A percentile compares a stretch with the other conserved stretches of the same genome.
Conservation (phyloP, 2,888 invertebrate species). For the Entomobrya multifasciata region DNA sequence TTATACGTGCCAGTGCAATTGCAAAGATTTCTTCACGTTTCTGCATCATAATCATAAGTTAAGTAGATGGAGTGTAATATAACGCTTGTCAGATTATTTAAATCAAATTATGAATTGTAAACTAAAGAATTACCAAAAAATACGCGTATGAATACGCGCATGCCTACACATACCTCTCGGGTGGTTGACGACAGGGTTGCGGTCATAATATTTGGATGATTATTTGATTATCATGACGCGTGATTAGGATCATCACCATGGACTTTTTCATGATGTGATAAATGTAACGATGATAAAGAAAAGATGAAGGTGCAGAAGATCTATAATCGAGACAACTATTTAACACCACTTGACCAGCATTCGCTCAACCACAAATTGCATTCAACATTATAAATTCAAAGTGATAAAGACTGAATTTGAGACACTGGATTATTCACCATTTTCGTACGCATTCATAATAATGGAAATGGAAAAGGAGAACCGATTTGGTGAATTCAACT, state of each 20-base stretch:
- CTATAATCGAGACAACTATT: too few relatives aligned
- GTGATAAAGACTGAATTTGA: too few relatives aligned
- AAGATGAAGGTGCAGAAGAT: background rate
- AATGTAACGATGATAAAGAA: too few relatives aligned
- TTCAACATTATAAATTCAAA: too few relatives aligned
- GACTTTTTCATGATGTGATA: background rate
- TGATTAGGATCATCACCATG: background rate
- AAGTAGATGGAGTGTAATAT: background rate
- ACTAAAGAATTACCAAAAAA: background rate
- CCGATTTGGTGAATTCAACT: slow-evolving; percentile 48
- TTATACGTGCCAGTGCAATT: too few relatives aligned
- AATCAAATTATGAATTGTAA: background rate
- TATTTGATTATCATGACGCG: slow-evolving; percentile 4
- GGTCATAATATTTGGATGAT: slow-evolving; percentile 27
- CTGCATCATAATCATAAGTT: background rate
- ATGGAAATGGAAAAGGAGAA: slow-evolving; percentile 60
- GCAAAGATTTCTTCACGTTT: background rate
- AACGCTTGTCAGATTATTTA: slow-evolving; percentile 18
- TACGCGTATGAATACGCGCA: background rate
- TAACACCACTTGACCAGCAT: too few relatives aligned
- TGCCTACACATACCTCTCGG: background rate
- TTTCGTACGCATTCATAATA: slow-evolving; percentile 7
- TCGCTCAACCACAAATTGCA: too few relatives aligned
- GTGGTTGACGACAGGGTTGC: slow-evolving; percentile 25
- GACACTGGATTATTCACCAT: background rate